Percentiles rank a stretch among this genome's conserved stretches.
Conservation (phyloP, 2,797 vertebrate genomes). For the Microctenopoma stevenorrisi region DNA sequence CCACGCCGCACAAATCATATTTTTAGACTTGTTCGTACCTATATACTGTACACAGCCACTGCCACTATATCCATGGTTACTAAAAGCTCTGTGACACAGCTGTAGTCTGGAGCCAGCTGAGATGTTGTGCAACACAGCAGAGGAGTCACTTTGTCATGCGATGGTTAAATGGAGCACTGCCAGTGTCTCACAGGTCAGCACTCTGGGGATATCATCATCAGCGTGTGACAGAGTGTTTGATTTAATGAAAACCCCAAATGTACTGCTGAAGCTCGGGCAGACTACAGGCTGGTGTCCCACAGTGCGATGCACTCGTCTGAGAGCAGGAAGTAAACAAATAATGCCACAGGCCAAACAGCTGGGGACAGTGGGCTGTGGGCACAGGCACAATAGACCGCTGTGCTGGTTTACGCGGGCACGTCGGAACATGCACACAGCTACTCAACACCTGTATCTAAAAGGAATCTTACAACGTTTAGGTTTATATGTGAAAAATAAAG, state of each 20-base stretch:
- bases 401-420: neutral
- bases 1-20: neutral
- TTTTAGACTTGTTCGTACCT: neutral
- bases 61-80: neutral
- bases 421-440: constrained; percentile 11
- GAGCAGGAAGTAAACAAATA: constrained; percentile 74
- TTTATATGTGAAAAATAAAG: neutral
- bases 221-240: constrained; percentile 46
- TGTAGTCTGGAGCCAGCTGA: constrained; percentile 4
- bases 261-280: constrained; percentile 33
- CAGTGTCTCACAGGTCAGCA: constrained; percentile 58
- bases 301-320: constrained; percentile 59
- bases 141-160: constrained; percentile 39
- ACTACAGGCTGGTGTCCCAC: constrained; percentile 55
- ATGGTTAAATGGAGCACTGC: constrained; percentile 42
- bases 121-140: constrained; percentile 21
- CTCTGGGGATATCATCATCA: constrained; percentile 58
- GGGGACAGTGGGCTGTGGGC: constrained; percentile 45
- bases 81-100: neutral
- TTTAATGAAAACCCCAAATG: constrained; percentile 56
- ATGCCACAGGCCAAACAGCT: constrained; percentile 69
- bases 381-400: constrained; percentile 37
- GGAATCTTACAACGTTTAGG: neutral
- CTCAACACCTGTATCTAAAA: neutral
- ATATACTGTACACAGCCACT: neutral